Conservation (phyloP, 1,140 invertebrate genomes). For the Drosophila tristis region DNA sequence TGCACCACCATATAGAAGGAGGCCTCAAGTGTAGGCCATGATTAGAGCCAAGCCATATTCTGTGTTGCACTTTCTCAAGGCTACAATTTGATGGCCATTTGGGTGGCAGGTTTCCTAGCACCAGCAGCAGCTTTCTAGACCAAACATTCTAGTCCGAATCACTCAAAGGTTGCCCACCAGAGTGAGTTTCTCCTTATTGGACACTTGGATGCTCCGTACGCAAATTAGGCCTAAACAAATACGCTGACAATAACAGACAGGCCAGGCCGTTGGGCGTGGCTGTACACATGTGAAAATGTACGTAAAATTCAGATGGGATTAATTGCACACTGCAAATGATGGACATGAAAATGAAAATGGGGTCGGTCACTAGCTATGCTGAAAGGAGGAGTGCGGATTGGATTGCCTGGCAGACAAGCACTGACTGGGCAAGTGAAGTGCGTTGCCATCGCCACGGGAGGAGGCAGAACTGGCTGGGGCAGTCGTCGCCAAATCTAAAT, state of each 20-base stretch:
- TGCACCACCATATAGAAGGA: slow-evolving; percentile 21
- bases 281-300: neutral
- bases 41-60: slow-evolving; percentile 33
- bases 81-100: slow-evolving; percentile 49
- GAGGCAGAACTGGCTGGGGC: slow-evolving; percentile 37
- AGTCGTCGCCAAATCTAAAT: slow-evolving; percentile 11
- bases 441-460: slow-evolving; percentile 34
- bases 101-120: slow-evolving; percentile 29
- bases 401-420: neutral
- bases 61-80: slow-evolving; percentile 57
- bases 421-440: slow-evolving; percentile 34
- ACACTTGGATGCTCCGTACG: slow-evolving; percentile 12
- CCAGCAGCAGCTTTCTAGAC: slow-evolving; percentile 31
- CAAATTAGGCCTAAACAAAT: slow-evolving; percentile 11
- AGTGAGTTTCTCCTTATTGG: slow-evolving; percentile 21
- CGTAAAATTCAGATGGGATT: slow-evolving; percentile 48
- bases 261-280: slow-evolving; percentile 23
- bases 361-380: slow-evolving; percentile 60
- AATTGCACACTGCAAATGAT: slow-evolving; percentile 40
- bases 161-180: slow-evolving; percentile 17
- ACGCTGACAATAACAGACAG: slow-evolving; percentile 19
- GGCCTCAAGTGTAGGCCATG: slow-evolving; percentile 23
- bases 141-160: slow-evolving; percentile 36
- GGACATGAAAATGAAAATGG: slow-evolving; percentile 51
- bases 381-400: slow-evolving; percentile 8